Evolutionary conservation across 2,888 invertebrate genomes (phyloP).

Genomic region (Crioceris asparagi): DNA sequence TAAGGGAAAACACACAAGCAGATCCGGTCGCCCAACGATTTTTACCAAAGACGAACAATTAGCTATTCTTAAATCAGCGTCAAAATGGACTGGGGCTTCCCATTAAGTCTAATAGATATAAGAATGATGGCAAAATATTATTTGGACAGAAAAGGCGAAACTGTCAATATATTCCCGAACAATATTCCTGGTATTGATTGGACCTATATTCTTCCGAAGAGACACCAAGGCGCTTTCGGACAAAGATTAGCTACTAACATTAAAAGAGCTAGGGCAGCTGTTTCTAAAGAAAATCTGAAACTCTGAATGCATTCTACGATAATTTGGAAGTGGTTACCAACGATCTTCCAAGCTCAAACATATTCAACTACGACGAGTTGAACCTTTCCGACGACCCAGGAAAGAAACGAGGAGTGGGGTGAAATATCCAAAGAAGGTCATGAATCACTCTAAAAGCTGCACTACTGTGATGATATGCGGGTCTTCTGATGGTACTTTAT

Average conservation of each 20-base stretch:
- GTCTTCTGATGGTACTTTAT: slow-evolving; percentile 23
- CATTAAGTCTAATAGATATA: slow-evolving; percentile 8
- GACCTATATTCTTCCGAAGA: slow-evolving; percentile 10
- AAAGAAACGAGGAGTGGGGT: slow-evolving; percentile 19
- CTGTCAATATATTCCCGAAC: slow-evolving; percentile 9
- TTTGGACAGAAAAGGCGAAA: slow-evolving; percentile 11
- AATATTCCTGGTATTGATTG: slow-evolving; percentile 14
- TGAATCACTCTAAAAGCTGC: slow-evolving; percentile 20
- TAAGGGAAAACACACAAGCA: slow-evolving; percentile 3
- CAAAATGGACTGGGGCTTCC: slow-evolving; percentile 14
- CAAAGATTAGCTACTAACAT: slow-evolving; percentile 14
- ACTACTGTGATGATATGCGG: slow-evolving; percentile 30
- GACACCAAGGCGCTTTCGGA: slow-evolving; percentile 10
- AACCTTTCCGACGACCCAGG: slow-evolving; percentile 28
- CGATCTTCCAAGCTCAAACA: slow-evolving; percentile 8
- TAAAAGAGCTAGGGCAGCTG: slow-evolving; percentile 11
- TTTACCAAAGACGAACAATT: slow-evolving; percentile 3
- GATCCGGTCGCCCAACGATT: slow-evolving; percentile 1
- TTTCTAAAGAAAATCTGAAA: slow-evolving; percentile 9
- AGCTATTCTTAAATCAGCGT: slow-evolving; percentile 2
- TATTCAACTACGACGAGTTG: slow-evolving; percentile 24
- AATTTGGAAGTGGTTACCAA: slow-evolving; percentile 2
- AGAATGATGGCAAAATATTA: slow-evolving; percentile 13
- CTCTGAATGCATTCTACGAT: slow-evolving; percentile 8
- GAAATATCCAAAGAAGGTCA: slow-evolving; percentile 10